Conservation (phyloP, 2,113 vertebrate species). For the Nesogale talazaci region DNA sequence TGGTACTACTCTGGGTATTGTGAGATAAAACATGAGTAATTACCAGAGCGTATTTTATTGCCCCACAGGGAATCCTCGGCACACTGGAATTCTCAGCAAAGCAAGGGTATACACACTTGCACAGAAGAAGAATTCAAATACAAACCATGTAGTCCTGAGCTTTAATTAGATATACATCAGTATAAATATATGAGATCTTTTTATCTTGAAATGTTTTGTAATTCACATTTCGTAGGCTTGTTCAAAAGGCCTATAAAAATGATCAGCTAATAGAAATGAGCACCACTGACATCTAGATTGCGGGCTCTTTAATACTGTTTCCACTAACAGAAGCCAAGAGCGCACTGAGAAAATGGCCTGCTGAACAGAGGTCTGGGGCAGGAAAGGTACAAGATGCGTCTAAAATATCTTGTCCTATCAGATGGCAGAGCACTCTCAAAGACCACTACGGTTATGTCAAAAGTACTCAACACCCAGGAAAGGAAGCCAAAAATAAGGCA, state of each 20-base stretch:
- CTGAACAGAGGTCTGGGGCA: background rate
- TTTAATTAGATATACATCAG: background rate
- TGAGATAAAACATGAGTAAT: background rate
- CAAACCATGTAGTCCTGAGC: background rate
- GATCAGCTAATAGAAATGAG: background rate
- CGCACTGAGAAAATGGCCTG: background rate
- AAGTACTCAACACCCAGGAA: background rate
- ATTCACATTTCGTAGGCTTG: constrained; percentile 19
- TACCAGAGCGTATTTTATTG: background rate
- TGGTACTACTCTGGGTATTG: background rate
- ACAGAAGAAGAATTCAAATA: constrained; percentile 43
- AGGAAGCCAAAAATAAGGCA: too few species aligned
- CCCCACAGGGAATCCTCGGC: background rate
- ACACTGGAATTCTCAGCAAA: background rate
- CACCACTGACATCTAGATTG: background rate
- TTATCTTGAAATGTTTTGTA: constrained; percentile 30
- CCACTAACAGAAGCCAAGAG: background rate
- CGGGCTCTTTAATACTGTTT: background rate
- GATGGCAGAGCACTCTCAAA: background rate
- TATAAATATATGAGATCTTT: background rate
- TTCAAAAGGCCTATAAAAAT: background rate
- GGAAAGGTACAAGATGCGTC: background rate
- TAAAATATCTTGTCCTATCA: background rate
- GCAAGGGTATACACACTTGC: background rate
- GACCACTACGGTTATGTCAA: background rate